Evolutionary conservation across 2,113 vertebrate species (phyloP), one percentile per base, ranked within the genome.

Genomic region (Podiceps cristatus): DNA sequence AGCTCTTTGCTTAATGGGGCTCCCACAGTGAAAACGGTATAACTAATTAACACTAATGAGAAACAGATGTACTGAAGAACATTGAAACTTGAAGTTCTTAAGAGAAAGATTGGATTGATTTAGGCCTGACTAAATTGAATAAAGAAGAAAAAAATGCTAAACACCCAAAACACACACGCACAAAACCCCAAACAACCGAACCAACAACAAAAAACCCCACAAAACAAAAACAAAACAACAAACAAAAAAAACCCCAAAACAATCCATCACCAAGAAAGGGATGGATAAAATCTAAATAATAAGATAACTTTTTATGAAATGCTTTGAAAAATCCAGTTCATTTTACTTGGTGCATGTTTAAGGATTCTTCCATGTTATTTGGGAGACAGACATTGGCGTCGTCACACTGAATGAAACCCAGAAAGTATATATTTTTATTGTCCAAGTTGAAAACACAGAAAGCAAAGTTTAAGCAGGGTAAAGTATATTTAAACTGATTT

Each of bases 11-110:
- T 86, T 95, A 92, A 91, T 90, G 85, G 67, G 68, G 64, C 72
- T 42, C 79, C 72, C 79, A 88, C 75, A 72, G 92, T 94, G 96
- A 83, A 96, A 95, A 90, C 13, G 60, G 47, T 92, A 18, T 50
- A 90, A 79, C 81, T 96, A 91, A 96, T 95, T 95, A 93, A 58
- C 53, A 28, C 64, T 95, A 90, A 96, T 93, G 88, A 92, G 86
- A 75, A 95, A 67, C 94, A 97, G 96, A 88, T 93, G 79, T 77
- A 71, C 50, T 86, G 82, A 69, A 83, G 72, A 60, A 33, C 90
- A 75, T 47, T 90, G 94, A 80, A 91, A 81, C 69, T 55, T 80
- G 49, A 66, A 53, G 55, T 89, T 96, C 86, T 86, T 87, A 76
- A 88, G 79, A 72, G 56, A 82, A 91, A 77, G 69, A 77, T 80